These are phyloP conservation scores for Brachymystax lenok DNA, from an alignment of 2,797 vertebrate species.

Conservation along the genomic window DNA sequence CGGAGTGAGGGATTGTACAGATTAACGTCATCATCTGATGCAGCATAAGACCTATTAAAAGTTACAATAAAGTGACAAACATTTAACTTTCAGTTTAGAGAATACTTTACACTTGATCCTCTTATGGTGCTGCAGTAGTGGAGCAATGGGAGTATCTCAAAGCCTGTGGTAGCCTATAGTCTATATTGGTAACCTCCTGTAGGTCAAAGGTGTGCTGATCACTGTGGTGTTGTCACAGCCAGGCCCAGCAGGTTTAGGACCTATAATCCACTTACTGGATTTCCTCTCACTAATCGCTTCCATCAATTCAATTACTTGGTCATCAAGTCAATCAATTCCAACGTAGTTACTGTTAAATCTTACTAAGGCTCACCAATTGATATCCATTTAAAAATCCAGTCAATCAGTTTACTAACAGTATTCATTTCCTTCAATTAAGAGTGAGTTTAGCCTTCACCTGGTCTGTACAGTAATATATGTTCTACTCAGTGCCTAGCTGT, in stretches of 20 bases:
- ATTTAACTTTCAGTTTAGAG: too few species aligned
- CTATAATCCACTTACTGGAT: conserved; percentile 48
- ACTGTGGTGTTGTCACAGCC: neutral
- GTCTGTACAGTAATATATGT: neutral
- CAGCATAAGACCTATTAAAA: neutral
- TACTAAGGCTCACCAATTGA: conserved; percentile 48
- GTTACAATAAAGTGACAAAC: too few species aligned
- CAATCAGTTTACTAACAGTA: neutral
- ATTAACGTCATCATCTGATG: neutral
- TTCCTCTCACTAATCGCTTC: conserved; percentile 39
- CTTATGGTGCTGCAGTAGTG: neutral
- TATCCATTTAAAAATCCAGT: conserved; percentile 63
- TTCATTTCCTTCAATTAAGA: neutral
- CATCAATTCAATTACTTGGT: conserved; percentile 50
- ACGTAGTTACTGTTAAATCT: conserved; percentile 51
- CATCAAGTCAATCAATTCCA: conserved; percentile 53
- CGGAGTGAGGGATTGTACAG: neutral
- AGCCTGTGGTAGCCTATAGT: neutral
- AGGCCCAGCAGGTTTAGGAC: neutral
- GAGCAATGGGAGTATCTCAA: too few species aligned
- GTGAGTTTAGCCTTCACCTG: neutral
- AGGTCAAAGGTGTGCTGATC: neutral
- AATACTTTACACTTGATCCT: too few species aligned
- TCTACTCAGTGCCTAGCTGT: neutral
- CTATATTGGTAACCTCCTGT: neutral